These are phyloP conservation scores for Sclerodermus sp. DNA, from an alignment of 2,888 invertebrate genomes.

Conservation along the genomic window DNA sequence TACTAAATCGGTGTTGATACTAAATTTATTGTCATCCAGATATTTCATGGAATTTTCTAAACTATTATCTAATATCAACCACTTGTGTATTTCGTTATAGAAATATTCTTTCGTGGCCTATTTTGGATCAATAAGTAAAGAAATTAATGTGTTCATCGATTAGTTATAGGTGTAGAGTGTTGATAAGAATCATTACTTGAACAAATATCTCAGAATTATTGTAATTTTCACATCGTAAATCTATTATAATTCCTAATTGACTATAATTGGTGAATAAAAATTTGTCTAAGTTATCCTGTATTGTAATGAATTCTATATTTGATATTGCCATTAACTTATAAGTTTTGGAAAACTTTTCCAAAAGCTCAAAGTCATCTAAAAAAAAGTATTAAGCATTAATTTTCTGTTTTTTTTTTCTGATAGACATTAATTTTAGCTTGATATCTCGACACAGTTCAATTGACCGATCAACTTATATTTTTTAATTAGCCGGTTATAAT, in stretches of 20 bases:
- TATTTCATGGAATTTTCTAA: slow-evolving; percentile 21
- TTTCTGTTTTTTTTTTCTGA: no score
- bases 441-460: no score
- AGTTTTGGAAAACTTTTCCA: slow-evolving; percentile 16
- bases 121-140: neutral
- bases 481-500: no score
- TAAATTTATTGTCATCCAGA: slow-evolving; percentile 34
- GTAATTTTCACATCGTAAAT: slow-evolving; percentile 16
- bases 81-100: slow-evolving; percentile 32
- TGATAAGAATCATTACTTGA: slow-evolving; percentile 13
- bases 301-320: neutral
- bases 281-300: slow-evolving; percentile 2
- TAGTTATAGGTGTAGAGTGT: neutral
- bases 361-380: slow-evolving; percentile 8
- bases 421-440: no score
- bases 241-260: slow-evolving; percentile 14
- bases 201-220: slow-evolving; percentile 14
- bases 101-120: slow-evolving; percentile 21
- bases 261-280: slow-evolving; percentile 20
- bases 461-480: no score
- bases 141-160: slow-evolving; percentile 2
- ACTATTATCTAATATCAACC: slow-evolving; percentile 34
- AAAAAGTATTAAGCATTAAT: no score
- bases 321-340: slow-evolving; percentile 15
- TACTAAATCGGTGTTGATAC: slow-evolving; percentile 34